Conservation (phyloP, 2,113 vertebrate genomes). For the Noturus placidus region DNA sequence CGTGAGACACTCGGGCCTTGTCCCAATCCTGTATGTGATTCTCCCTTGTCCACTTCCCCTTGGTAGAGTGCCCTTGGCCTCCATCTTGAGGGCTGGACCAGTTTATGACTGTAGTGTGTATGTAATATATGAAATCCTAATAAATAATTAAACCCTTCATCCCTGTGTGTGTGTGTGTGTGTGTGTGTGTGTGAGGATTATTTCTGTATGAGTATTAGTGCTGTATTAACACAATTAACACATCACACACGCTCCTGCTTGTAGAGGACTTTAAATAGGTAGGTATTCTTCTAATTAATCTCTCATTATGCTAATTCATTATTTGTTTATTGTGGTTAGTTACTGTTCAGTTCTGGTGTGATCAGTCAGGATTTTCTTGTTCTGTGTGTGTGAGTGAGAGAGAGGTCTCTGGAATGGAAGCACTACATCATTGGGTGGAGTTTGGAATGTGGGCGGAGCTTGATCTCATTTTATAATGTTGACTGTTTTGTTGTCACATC, state of each 20-base stretch:
- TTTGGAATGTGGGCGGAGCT: conserved; percentile 60
- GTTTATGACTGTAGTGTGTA: neutral
- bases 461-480: conserved; percentile 38
- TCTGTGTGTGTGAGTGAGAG: neutral
- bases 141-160: neutral
- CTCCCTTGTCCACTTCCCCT: neutral
- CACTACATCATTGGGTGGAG: conserved; percentile 61
- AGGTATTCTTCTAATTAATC: neutral
- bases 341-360: neutral
- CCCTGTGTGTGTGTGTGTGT: neutral
- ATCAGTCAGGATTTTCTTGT: neutral
- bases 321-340: neutral
- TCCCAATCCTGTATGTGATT: neutral
- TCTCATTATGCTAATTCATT: neutral
- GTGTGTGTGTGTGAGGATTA: neutral
- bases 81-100: neutral
- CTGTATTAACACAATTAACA: neutral
- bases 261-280: neutral
- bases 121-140: neutral
- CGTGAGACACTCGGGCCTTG: conserved; percentile 5
- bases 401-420: neutral
- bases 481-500: conserved; percentile 25
- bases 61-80: neutral
- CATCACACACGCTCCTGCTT: neutral
- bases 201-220: neutral